These are phyloP conservation scores for Phrixothrix hirtus DNA, from an alignment of 2,888 invertebrate genomes.

Conservation along the genomic window DNA sequence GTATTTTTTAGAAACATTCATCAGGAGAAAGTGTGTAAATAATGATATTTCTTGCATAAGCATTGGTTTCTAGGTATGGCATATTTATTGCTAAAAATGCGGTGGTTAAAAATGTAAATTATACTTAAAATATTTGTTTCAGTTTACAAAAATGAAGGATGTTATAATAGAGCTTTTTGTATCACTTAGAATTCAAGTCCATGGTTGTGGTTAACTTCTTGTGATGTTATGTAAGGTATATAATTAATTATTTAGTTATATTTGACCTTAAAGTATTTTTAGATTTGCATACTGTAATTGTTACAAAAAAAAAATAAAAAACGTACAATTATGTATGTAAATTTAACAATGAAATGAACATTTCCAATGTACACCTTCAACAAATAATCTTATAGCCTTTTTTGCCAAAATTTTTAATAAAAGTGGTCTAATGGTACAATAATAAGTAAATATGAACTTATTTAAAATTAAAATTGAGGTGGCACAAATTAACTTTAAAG, in stretches of 20 bases:
- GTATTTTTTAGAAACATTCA: not conserved
- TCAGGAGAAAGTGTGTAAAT: not conserved
- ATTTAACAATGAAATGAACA: too few species aligned
- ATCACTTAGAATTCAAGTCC: not conserved
- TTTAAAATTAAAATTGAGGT: not conserved
- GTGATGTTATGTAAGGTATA: not conserved
- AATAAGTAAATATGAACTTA: too few species aligned
- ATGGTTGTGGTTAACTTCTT: not conserved
- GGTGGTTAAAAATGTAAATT: not conserved
- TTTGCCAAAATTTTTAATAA: too few species aligned
- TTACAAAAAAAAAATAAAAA: too few species aligned
- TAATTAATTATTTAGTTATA: not conserved
- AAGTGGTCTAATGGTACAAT: too few species aligned
- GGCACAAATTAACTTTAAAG: not conserved
- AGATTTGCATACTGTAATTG: too few species aligned
- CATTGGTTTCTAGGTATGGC: not conserved
- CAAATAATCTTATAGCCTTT: too few species aligned
- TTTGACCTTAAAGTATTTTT: not conserved
- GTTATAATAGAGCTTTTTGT: not conserved
- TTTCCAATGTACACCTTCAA: too few species aligned
- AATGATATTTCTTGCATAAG: not conserved
- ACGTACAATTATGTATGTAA: too few species aligned
- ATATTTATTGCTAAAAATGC: not conserved
- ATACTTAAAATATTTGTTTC: too few species aligned
- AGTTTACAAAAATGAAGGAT: too few species aligned